Evolutionary conservation across 2,888 invertebrate species (phyloP).

Genomic region (Hirtodrosophila confusa): DNA sequence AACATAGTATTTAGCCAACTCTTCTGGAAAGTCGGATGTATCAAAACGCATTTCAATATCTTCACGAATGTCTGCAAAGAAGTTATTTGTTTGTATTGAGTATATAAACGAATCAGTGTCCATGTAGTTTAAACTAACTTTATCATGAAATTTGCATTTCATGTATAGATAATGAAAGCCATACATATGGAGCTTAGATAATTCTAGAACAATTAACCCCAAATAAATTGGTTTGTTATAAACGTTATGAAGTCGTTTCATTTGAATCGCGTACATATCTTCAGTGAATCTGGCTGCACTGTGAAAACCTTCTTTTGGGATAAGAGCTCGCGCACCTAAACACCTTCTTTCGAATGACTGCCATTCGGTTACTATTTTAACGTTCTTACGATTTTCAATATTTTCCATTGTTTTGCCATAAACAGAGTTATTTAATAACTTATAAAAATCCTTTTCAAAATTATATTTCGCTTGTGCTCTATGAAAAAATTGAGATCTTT

Average conservation of each 20-base stretch:
- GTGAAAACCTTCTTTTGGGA: too few species aligned
- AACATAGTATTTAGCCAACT: conserved; percentile 2
- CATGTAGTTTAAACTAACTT: background rate
- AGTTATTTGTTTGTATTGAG: background rate
- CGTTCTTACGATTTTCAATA: too few species aligned
- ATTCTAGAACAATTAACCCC: background rate
- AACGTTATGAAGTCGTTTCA: background rate
- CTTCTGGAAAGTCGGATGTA: conserved; percentile 7
- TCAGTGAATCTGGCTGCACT: background rate
- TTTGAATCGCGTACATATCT: background rate
- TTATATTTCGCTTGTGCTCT: too few species aligned
- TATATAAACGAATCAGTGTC: conserved; percentile 4
- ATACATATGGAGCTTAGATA: conserved; percentile 7
- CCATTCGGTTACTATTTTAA: too few species aligned
- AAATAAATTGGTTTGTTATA: background rate
- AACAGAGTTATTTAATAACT: too few species aligned
- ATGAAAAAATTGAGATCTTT: too few species aligned
- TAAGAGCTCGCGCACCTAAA: too few species aligned
- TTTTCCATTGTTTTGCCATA: too few species aligned
- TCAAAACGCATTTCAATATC: conserved; percentile 1
- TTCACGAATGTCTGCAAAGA: conserved; percentile 1
- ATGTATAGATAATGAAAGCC: conserved; percentile 9
- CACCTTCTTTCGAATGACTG: too few species aligned
- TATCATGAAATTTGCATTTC: conserved; percentile 8
- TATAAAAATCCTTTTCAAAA: too few species aligned